Percentiles rank a stretch among this genome's conserved stretches.
Conservation (phyloP, 2,888 invertebrate species). For the Bombylius major region DNA sequence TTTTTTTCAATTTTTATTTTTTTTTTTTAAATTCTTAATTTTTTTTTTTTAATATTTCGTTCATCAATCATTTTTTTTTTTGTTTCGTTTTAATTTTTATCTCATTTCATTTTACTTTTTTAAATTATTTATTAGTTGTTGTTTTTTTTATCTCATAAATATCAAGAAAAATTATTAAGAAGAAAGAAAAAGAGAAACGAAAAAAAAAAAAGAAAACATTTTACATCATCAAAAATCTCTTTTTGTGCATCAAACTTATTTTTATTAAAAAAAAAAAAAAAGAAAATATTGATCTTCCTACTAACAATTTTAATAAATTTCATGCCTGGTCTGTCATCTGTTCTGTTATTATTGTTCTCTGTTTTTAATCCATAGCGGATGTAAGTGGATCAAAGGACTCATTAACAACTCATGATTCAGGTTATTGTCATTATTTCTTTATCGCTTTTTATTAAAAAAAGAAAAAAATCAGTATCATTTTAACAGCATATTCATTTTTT, state of each 20-base stretch:
- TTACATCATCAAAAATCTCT: no score
- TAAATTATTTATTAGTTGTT: conserved; percentile 1
- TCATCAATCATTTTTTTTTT: conserved; percentile 1
- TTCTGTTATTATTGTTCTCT: background rate
- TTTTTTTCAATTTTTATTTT: conserved; percentile 8
- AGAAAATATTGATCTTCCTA: background rate
- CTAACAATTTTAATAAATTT: conserved; percentile 16
- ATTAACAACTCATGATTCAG: conserved; percentile 68
- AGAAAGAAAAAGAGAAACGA: no score
- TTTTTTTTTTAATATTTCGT: conserved; percentile 11
- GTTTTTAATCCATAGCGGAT: conserved; percentile 46
- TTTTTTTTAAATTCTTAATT: no score
- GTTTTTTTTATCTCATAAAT: background rate
- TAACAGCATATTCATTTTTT: no score
- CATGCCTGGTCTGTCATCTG: conserved; percentile 23
- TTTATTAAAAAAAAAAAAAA: no score
- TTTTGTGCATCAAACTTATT: no score
- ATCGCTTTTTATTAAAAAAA: no score
- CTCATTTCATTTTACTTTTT: background rate
- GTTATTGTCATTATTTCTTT: conserved; percentile 37
- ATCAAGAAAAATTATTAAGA: no score
- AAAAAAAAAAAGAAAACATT: no score
- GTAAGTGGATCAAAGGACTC: conserved; percentile 71
- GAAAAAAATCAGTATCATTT: no score
- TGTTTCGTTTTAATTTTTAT: background rate